Percentiles rank a stretch among this genome's conserved stretches.
Conservation (phyloP, 2,113 vertebrate genomes). For the Plestiodon gilberti region DNA sequence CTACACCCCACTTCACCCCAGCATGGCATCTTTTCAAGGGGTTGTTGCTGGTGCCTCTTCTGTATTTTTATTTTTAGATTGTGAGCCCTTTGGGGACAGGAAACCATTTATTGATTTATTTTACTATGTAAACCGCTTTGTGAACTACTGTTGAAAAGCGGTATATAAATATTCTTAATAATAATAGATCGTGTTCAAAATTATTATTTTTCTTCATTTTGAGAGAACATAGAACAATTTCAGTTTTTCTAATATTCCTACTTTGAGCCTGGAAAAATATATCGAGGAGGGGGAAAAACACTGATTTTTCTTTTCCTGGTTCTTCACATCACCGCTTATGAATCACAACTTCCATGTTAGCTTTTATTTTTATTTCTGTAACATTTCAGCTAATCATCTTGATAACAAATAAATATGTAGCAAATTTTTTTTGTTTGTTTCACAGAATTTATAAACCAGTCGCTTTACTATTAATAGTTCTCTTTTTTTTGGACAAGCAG, state of each 20-base stretch:
- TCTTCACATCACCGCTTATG: not conserved
- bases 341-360: not conserved
- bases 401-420: conserved; percentile 39
- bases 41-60: too few relatives aligned
- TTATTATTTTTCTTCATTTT: not conserved
- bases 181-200: not conserved
- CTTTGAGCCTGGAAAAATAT: not conserved
- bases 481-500: conserved; percentile 64
- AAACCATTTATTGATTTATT: too few relatives aligned
- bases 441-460: conserved; percentile 67
- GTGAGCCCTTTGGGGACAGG: too few relatives aligned
- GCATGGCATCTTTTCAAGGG: too few relatives aligned
- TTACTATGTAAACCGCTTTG: too few relatives aligned
- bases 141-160: too few relatives aligned
- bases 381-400: conserved; percentile 23
- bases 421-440: conserved; percentile 32
- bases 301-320: not conserved
- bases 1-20: too few relatives aligned
- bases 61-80: too few relatives aligned
- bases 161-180: not conserved
- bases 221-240: not conserved
- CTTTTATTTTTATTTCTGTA: conserved; percentile 31
- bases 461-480: conserved; percentile 75
- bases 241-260: not conserved
- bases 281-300: not conserved